A percentile compares a stretch with the other conserved stretches of the same genome.
Evolutionary conservation across 2,113 vertebrate genomes (phyloP).

Genomic region (Anseranas semipalmata): DNA sequence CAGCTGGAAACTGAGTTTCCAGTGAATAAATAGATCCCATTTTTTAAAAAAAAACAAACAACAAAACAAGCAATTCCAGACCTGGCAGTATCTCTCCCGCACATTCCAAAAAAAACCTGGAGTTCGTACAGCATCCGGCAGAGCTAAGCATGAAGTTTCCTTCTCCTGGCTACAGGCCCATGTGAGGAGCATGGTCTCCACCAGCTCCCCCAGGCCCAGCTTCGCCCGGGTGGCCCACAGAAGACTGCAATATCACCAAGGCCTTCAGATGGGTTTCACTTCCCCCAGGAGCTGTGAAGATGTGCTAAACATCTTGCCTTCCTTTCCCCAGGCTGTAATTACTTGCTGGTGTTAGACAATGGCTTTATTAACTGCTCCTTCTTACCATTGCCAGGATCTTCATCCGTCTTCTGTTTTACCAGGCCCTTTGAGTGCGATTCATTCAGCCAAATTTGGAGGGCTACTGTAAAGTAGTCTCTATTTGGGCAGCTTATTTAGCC

Average conservation of each 20-base stretch:
- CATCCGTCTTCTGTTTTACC: neutral
- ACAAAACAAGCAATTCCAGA: neutral
- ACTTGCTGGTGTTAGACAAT: neutral
- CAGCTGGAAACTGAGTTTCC: neutral
- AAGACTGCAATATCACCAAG: rapidly evolving
- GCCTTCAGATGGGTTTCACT: neutral
- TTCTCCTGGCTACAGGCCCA: neutral
- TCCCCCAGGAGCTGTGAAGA: neutral
- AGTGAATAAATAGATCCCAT: neutral
- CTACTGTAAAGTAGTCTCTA: neutral
- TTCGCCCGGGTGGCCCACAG: rapidly evolving
- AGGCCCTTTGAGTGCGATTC: neutral
- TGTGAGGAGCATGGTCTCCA: neutral
- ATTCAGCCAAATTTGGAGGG: neutral
- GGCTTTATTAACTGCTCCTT: neutral
- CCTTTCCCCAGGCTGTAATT: neutral
- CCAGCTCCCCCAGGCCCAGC: neutral
- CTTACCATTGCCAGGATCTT: rapidly evolving
- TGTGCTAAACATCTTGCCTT: neutral
- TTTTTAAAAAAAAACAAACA: neutral
- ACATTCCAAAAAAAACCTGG: neutral
- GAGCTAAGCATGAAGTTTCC: neutral
- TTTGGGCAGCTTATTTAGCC: neutral
- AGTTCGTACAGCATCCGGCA: neutral
- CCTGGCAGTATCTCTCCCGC: neutral